A percentile compares a stretch with the other conserved stretches of the same genome.
Conservation (phyloP, 2,888 invertebrate genomes). For the Lepas anatifera region DNA sequence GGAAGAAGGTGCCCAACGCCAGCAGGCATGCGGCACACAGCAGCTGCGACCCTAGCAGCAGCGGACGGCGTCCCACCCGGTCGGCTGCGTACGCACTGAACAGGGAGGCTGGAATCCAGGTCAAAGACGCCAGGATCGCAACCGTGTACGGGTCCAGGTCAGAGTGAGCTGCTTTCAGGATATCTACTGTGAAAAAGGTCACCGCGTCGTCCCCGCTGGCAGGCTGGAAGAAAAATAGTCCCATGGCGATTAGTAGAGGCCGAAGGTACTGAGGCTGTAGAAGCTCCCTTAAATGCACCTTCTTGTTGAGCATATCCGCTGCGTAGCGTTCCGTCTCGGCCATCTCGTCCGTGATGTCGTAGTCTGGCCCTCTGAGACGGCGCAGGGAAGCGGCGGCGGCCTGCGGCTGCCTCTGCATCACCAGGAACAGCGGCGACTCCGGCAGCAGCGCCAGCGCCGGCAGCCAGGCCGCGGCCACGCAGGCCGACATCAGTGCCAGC, state of each 20-base stretch:
- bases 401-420: too few species aligned
- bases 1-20: conserved; percentile 59
- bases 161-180: conserved; percentile 69
- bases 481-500: too few species aligned
- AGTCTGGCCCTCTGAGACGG: too few species aligned
- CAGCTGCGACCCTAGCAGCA: conserved; percentile 67
- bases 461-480: conserved; percentile 48
- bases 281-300: background rate
- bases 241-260: conserved; percentile 66
- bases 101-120: conserved; percentile 78
- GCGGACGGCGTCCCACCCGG: conserved; percentile 70
- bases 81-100: conserved; percentile 76
- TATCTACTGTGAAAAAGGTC: conserved; percentile 77
- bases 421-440: too few species aligned
- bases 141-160: conserved; percentile 58
- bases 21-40: conserved; percentile 43
- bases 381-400: too few species aligned
- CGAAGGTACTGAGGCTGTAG: conserved; percentile 46
- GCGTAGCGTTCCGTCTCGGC: conserved; percentile 6
- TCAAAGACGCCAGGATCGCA: conserved; percentile 76
- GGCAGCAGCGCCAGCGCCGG: too few species aligned
- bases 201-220: conserved; percentile 89
- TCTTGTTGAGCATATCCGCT: background rate
- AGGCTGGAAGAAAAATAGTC: conserved; percentile 92
- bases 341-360: too few species aligned